These are phyloP conservation scores for Agrilus biguttatus DNA, from an alignment of 2,888 invertebrate species.

Conservation along the genomic window DNA sequence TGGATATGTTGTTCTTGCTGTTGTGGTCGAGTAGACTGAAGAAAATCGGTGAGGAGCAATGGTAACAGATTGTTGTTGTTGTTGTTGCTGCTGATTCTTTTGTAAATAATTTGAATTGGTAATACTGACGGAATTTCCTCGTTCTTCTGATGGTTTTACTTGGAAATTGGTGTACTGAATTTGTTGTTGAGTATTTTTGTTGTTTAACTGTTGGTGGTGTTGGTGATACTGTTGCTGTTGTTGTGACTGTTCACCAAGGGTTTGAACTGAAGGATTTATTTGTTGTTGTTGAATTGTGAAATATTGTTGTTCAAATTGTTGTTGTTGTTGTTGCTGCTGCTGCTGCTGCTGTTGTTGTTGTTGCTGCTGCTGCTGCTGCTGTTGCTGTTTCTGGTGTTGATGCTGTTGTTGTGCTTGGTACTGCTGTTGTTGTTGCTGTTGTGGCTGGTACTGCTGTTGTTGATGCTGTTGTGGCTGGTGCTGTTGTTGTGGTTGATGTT, in stretches of 20 bases:
- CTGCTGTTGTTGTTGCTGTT: conserved; percentile 9
- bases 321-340: conserved; percentile 13
- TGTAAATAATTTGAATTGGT: too few relatives aligned
- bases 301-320: conserved; percentile 13
- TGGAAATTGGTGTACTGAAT: not conserved
- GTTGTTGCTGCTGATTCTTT: too few relatives aligned
- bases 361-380: conserved; percentile 3
- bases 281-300: conserved; percentile 25
- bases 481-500: conserved; percentile 3
- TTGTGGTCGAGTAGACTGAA: conserved; percentile 4
- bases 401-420: conserved; percentile 5
- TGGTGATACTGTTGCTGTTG: conserved; percentile 12
- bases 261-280: conserved; percentile 26
- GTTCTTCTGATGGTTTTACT: not conserved
- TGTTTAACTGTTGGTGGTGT: conserved; percentile 3
- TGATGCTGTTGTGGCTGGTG: conserved; percentile 6
- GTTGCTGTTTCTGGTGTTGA: conserved; percentile 4
- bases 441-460: conserved; percentile 2
- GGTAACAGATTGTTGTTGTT: too few relatives aligned
- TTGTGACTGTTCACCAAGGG: conserved; percentile 16
- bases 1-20: conserved; percentile 37
- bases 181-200: conserved; percentile 4
- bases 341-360: conserved; percentile 8
- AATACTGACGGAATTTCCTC: too few relatives aligned
- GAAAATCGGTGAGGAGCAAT: conserved; percentile 29